These are phyloP conservation scores for Hirundichthys speculiger DNA, from an alignment of 2,113 vertebrate species.

Conservation along the genomic window DNA sequence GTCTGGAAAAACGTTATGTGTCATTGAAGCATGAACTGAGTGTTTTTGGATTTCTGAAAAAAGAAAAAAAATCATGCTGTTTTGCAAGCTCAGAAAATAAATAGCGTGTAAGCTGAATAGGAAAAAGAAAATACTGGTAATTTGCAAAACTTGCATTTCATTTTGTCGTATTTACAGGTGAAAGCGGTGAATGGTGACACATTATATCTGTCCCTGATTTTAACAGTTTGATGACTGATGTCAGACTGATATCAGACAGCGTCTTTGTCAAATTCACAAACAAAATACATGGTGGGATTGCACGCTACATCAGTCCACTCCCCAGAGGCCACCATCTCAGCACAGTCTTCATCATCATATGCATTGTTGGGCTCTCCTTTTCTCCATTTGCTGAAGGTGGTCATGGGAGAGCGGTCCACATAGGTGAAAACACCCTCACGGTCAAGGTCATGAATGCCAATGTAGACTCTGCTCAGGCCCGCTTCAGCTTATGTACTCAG, in stretches of 20 bases:
- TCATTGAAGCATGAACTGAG: too few relatives aligned
- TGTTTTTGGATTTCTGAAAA: neutral
- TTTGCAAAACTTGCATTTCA: constrained; percentile 24
- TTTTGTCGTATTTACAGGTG: constrained; percentile 48
- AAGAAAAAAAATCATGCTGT: constrained; percentile 5
- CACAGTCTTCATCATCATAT: constrained; percentile 94
- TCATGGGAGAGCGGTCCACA: constrained; percentile 90
- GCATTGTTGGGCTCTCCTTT: constrained; percentile 95
- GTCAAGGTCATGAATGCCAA: constrained; percentile 94
- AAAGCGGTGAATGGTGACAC: neutral
- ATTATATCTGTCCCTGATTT: neutral
- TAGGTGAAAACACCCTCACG: constrained; percentile 91
- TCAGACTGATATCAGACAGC: constrained; percentile 75
- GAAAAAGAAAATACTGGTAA: constrained; percentile 4
- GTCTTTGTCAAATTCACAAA: constrained; percentile 97
- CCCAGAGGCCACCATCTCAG: constrained; percentile 91
- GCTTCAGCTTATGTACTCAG: constrained; percentile 90
- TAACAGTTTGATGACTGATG: neutral
- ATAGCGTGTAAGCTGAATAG: constrained; percentile 17
- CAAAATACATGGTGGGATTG: constrained; percentile 93
- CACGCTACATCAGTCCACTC: constrained; percentile 98
- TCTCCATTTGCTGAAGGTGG: constrained; percentile 95
- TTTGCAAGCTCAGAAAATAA: constrained; percentile 42
- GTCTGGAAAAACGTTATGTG: too few relatives aligned
- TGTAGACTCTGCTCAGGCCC: constrained; percentile 90